Base-by-base conservation (phyloP, 2,113 vertebrate genomes). In the Bubalus kerabau region DNA sequence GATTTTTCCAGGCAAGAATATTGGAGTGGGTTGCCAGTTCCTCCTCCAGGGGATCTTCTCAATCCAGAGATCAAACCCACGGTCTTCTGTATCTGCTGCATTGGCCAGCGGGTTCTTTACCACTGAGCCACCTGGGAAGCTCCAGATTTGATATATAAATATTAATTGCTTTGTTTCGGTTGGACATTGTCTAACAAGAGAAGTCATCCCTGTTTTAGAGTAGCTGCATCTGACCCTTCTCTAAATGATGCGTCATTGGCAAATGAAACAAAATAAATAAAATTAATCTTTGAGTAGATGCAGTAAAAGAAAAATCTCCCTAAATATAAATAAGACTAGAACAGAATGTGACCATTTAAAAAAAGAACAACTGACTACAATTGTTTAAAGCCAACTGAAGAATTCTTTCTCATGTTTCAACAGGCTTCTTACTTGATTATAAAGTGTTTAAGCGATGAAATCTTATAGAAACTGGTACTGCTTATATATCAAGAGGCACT, bases 261-360 rank as follows among this genome's bases (percentile, higher is more conserved):
- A 94, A 96, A 95, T 91, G 50, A 48, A 94, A 93, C 85, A 90
- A 96, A 95, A 95, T 95, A 98, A 98, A 97, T 97, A 97, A 94
- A 11, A 17, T 96, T 93, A 89, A 95, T 97, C 94, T 98, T 97
- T 89, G 94, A 97, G 82, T 48, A 98, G 91, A 52, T 98, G 86
- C 43, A 83, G 59, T 87, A 96, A 97, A 97, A 97, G 95, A 97
- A 84, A 89, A 82, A 57, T 28, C 30, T 76, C 88, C 6, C 76
- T 91, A 97, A 97, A 96, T 97, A 98, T 97, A 98, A 98, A 98
- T 97, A 98, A 84, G 82, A 97, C 84, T 87, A 98, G 98, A 98
- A 99, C 98, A 98, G 52, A 87, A 87, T 98, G 98, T 98, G 95
- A 97, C 91, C 94, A 97, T 97, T 96, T 57, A 87, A 82, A 26